Conservation (phyloP, 2,797 vertebrate species). For the Trichosurus vulpecula region DNA sequence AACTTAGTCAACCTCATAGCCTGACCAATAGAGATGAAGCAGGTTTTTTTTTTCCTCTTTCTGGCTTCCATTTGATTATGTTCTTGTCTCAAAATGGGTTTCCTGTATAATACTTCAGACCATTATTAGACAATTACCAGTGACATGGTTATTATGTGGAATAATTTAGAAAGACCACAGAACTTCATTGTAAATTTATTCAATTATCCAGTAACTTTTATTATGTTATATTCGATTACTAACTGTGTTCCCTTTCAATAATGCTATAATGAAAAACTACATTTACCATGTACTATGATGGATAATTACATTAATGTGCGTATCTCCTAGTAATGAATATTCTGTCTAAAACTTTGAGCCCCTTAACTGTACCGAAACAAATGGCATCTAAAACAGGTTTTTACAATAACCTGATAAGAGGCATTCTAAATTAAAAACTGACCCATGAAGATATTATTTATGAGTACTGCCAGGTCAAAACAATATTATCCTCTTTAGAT, state of each 20-base stretch:
- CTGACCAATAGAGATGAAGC: not conserved
- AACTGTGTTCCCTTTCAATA: constrained; percentile 20
- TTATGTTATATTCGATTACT: not conserved
- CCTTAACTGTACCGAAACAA: constrained; percentile 34
- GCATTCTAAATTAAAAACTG: constrained; percentile 30
- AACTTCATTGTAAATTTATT: constrained; percentile 50
- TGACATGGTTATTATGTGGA: constrained; percentile 29
- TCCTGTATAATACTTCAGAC: constrained; percentile 20
- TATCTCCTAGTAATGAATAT: not conserved
- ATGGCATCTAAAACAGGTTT: constrained; percentile 15
- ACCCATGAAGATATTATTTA: constrained; percentile 45
- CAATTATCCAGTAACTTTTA: constrained; percentile 24
- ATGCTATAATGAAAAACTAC: constrained; percentile 43
- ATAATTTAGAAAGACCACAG: constrained; percentile 55
- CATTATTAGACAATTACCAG: constrained; percentile 20
- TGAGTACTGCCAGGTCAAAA: constrained; percentile 13
- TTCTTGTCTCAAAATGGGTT: not conserved
- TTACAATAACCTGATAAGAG: constrained; percentile 34
- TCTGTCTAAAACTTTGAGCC: not conserved
- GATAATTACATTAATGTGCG: not conserved
- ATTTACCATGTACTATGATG: not conserved
- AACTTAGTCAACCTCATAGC: not conserved
- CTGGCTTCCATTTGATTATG: not conserved
- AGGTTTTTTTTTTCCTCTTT: not conserved
- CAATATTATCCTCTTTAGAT: not conserved